These are phyloP conservation scores for Nephrotoma appendiculata DNA, from an alignment of 2,888 invertebrate species.

Conservation along the genomic window DNA sequence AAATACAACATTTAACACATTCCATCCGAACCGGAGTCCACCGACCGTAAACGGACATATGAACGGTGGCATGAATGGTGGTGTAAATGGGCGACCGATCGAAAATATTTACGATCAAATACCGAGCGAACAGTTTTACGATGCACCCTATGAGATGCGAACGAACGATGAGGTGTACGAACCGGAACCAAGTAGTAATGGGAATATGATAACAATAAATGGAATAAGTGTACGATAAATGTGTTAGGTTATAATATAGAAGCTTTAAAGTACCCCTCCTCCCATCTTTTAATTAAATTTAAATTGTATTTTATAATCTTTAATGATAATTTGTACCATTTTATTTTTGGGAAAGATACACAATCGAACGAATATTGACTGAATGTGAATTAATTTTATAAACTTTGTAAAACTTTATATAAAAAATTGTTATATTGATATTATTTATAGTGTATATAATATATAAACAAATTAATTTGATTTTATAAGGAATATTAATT, in stretches of 20 bases:
- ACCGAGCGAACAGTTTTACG: slow-evolving; percentile 56
- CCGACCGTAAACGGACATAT: slow-evolving; percentile 28
- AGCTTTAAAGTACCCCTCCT: neutral
- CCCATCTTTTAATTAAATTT: neutral
- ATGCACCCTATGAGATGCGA: slow-evolving; percentile 55
- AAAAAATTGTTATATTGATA: neutral
- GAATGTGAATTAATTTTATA: neutral
- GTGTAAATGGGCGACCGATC: slow-evolving; percentile 1
- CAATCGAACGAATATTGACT: neutral
- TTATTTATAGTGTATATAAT: neutral
- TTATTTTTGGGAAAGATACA: neutral
- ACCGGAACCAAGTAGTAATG: slow-evolving; percentile 27
- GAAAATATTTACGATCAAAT: slow-evolving; percentile 46
- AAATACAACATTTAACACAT: slow-evolving; percentile 29
- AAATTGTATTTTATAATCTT: neutral
- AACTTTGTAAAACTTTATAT: neutral
- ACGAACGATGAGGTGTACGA: slow-evolving; percentile 43
- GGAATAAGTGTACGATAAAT: slow-evolving; percentile 60
- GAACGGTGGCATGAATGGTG: neutral
- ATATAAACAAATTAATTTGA: neutral
- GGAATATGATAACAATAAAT: slow-evolving; percentile 64
- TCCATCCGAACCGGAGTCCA: slow-evolving; percentile 29
- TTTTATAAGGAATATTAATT: neutral
- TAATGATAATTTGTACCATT: neutral
- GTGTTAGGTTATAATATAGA: neutral